Conservation (phyloP, 2,888 invertebrate species). For the Chromoteleia sp. region DNA sequence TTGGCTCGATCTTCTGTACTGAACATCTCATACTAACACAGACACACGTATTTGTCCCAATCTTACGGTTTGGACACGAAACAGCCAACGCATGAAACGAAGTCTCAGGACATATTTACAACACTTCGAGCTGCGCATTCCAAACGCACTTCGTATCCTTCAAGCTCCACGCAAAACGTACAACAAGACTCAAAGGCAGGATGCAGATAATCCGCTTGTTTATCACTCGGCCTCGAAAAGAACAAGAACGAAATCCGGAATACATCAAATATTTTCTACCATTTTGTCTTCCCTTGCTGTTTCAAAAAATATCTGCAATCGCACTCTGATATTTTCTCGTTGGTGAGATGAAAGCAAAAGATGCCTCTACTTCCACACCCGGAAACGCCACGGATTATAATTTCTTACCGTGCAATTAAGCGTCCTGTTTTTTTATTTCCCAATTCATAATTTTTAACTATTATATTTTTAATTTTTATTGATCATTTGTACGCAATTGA, state of each 20-base stretch:
- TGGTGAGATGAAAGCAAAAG: conserved; percentile 38
- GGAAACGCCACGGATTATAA: conserved; percentile 69
- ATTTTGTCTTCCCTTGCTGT: conserved; percentile 34
- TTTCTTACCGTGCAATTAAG: conserved; percentile 42
- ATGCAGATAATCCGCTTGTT: conserved; percentile 80
- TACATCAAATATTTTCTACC: conserved; percentile 52
- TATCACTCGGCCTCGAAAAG: conserved; percentile 73
- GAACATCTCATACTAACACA: conserved; percentile 51
- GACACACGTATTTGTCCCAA: conserved; percentile 59
- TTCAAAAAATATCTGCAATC: conserved; percentile 49
- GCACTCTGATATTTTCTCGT: conserved; percentile 29
- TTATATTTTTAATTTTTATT: no score
- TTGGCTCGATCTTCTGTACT: conserved; percentile 57
- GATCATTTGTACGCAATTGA: no score
- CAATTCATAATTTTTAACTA: no score
- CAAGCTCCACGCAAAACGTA: conserved; percentile 56
- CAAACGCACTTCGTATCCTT: conserved; percentile 66
- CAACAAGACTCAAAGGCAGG: conserved; percentile 66
- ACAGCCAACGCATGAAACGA: conserved; percentile 57
- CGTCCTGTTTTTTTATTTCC: conserved; percentile 2
- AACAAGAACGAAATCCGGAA: conserved; percentile 67
- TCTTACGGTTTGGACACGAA: conserved; percentile 62
- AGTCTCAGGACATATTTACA: conserved; percentile 70
- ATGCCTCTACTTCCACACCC: conserved; percentile 43
- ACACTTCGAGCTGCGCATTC: conserved; percentile 70